phyloP scores from a whole-genome alignment of 2,797 vertebrate genomes.

The Cirrhinus mrigala region DNA sequence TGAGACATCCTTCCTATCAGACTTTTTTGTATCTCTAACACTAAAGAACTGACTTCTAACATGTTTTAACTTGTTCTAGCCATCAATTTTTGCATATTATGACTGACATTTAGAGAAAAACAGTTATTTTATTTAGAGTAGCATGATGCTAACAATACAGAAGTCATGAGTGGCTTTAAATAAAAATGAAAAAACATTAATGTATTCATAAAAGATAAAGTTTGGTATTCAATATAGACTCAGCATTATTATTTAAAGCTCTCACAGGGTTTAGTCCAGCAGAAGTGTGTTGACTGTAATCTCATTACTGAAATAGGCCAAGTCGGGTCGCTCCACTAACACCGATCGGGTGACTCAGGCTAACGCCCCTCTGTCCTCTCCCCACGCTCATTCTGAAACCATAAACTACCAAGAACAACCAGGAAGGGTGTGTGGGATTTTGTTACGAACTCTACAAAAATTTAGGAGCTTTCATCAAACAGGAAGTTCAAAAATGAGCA shows the following conservation, averaged over 20 bases:
- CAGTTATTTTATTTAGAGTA: background rate
- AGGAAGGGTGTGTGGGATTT: conserved; percentile 14
- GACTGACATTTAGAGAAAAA: background rate
- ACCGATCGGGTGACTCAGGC: conserved; percentile 28
- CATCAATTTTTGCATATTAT: background rate
- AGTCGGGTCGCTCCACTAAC: conserved; percentile 56
- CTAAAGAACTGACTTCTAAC: background rate
- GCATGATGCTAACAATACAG: background rate
- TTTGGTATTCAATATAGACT: background rate
- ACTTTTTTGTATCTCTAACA: conserved; percentile 53
- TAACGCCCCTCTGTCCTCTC: conserved; percentile 40
- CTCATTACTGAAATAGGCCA: conserved; percentile 70
- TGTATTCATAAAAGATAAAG: background rate
- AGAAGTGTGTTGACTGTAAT: conserved; percentile 61
- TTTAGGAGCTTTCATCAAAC: background rate
- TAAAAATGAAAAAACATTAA: background rate
- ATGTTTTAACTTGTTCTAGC: background rate
- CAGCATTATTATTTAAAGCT: conserved; percentile 48
- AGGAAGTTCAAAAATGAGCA: conserved; percentile 12
- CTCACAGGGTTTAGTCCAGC: conserved; percentile 24
- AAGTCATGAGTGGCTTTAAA: background rate
- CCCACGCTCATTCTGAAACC: background rate
- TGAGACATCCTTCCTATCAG: conserved; percentile 76
- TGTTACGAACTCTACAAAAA: conserved; percentile 12
- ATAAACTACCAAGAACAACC: conserved; percentile 5